phyloP scores from a whole-genome alignment of 2,888 invertebrate genomes.

The Drosophila monieri region DNA sequence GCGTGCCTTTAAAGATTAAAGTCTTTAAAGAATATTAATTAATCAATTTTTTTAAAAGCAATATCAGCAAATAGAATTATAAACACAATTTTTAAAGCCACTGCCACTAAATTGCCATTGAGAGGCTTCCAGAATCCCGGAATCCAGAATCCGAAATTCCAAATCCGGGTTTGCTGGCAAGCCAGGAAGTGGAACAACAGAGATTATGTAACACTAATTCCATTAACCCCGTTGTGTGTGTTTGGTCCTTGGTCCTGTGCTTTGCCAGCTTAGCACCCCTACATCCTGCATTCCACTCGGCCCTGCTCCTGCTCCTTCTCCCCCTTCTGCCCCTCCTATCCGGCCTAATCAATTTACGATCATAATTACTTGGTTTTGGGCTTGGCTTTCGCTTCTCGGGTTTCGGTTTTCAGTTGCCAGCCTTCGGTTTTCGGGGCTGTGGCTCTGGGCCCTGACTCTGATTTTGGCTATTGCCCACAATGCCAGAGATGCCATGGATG shows the following conservation, averaged over 20 bases:
- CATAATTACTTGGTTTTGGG: constrained; percentile 66
- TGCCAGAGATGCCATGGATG: constrained; percentile 34
- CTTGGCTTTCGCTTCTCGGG: constrained; percentile 23
- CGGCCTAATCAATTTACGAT: constrained; percentile 70
- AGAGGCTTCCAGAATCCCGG: not conserved
- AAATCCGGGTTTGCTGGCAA: not conserved
- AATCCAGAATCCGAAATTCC: not conserved
- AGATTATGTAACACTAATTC: constrained; percentile 46
- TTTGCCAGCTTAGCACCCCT: constrained; percentile 1
- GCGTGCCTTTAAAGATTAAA: not conserved
- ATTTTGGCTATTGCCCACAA: constrained; percentile 38
- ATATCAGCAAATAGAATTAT: not conserved
- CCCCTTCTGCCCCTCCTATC: constrained; percentile 10
- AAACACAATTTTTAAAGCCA: not conserved
- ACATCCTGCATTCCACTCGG: not conserved
- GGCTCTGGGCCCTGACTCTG: constrained; percentile 46
- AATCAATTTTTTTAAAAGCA: too few relatives aligned
- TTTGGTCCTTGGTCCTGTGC: constrained; percentile 9
- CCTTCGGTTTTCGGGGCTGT: constrained; percentile 29
- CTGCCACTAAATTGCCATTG: not conserved
- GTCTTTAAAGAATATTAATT: too few relatives aligned
- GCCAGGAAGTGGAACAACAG: constrained; percentile 28
- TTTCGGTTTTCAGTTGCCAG: constrained; percentile 37
- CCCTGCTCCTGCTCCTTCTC: not conserved
- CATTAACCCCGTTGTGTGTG: constrained; percentile 42